Base-by-base conservation (phyloP, 2,797 vertebrate genomes). In the Cossypha heuglini region DNA sequence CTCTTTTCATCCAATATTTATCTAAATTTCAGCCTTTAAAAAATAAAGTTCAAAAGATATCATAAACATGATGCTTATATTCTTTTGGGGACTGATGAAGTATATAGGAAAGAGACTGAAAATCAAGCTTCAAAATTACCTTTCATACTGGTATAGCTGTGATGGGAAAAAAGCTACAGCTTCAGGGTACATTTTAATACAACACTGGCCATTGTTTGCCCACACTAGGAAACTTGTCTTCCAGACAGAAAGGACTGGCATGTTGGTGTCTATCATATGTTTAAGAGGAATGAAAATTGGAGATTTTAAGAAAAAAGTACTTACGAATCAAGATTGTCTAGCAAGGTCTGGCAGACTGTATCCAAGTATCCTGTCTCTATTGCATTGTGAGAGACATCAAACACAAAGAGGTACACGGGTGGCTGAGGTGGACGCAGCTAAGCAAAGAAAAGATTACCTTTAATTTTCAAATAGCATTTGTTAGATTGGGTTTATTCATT, bases 351-450 rank as follows among this genome's bases (percentile, higher is more conserved):
- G 97, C 99, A 99, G 97, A 99, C 98, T 48, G 98, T 98, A 43
- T 98, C 98, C 97, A 99, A 98, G 97, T 99, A 99, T 87, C 99
- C 99, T 4, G 99, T 99, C 97, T 99, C 99, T 96, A 99, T 33
- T 28, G 99, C 99, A 83, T 99, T 99, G 83, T 99, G 99, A 96
- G 99, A 99, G 66, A 99, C 99, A 45, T 99, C 99, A 86, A 99
- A 98, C 71, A 99, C 97, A 64, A 99, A 99, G 86, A 99, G 98
- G 97, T 99, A 99, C 97, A 99, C 99, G 18, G 99, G 99, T 26
- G 99, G 99, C n/a, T 99, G 99, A 76, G 99, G 99, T 11, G 99
- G 99, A 64, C 99, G 98, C 93, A 99, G 97, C 99, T 99, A 94
- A 38, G 93, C 29, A 94, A 94, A 90, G 61, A 88, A 94, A 94